Base-by-base conservation (phyloP, 1,140 invertebrate species). In the Hypsibius dujardini region DNA sequence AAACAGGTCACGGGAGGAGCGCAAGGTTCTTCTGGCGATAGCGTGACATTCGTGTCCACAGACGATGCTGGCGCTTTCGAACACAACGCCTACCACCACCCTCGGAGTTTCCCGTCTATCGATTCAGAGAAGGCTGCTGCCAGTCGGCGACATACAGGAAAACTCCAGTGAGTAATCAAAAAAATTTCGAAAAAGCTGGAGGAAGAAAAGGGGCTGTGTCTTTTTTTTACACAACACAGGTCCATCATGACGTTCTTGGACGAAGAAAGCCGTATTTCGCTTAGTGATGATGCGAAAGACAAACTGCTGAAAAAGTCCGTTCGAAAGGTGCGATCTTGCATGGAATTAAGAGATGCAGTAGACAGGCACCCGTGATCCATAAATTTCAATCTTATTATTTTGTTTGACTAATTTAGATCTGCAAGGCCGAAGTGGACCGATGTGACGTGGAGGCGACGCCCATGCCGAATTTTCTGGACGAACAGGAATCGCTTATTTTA, bases 241-340 rank as follows among this genome's bases (percentile, higher is more conserved):
- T 56, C 50, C n/a, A 56, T 56, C n/a, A 56, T 56, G 50, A n/a
- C 50, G 50, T 56, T 12, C 50, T n/a, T 56, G 50, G 50, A 56
- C 50, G n/a, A n/a, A 7, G 50, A 56, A n/a, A 56, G n/a, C 50
- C 28, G 28, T 28, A n/a, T 12, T 12, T 7, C 50, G 7, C n/a
- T 56, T 7, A 56, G 50, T n/a, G 50, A 56, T 56, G 50, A 56
- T n/a, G 50, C n/a, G 7, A 56, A 56, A 56, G n/a, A 56, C 50
- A 56, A 56, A 56, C 50, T 56, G 7, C 50, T 56, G 50, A 56
- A n/a, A n/a, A 56, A 56, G n/a, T 56, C 7, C n/a, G 7, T 7
- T 7, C 50, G 50, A n/a, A 7, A 56, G 50, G 7, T 56, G 7
- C 50, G 50, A 56, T 7, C n/a, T n/a, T 12, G 50, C 7, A 56